phyloP scores from a whole-genome alignment of 2,888 invertebrate species.

The Agonopterix arenella region DNA sequence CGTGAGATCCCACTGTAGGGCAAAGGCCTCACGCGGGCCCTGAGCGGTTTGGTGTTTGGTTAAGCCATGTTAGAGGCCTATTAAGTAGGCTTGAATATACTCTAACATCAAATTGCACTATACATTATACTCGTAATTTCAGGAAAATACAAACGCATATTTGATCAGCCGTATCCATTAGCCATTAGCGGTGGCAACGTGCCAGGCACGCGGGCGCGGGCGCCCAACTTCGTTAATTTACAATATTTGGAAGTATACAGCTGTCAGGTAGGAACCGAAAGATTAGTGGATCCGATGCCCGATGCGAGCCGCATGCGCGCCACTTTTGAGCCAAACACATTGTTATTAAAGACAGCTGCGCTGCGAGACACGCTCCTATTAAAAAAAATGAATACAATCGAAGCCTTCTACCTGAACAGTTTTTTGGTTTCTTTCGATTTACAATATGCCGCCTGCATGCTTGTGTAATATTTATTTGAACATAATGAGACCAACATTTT shows the following conservation, averaged over 20 bases:
- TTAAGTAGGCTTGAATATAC: no score
- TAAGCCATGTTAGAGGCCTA: no score
- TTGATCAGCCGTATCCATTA: neutral
- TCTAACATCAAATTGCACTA: no score
- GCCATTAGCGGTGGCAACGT: neutral
- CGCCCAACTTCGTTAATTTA: neutral
- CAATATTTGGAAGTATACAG: conserved; percentile 22
- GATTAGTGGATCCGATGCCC: conserved; percentile 29
- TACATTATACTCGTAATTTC: no score
- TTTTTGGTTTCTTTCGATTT: conserved; percentile 31
- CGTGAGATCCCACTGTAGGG: no score
- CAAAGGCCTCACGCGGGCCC: no score
- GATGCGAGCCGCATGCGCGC: conserved; percentile 31
- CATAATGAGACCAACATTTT: no score
- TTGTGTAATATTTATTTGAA: no score
- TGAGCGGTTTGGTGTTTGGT: no score
- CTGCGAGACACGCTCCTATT: conserved; percentile 36
- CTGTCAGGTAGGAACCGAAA: conserved; percentile 37
- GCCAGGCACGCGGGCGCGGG: no score
- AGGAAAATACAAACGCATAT: no score
- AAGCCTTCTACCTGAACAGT: conserved; percentile 38
- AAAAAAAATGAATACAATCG: conserved; percentile 26
- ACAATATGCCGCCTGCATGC: no score
- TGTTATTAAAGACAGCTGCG: conserved; percentile 60
- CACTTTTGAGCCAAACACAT: conserved; percentile 41